Evolutionary conservation across 2,113 vertebrate species (phyloP).

Genomic region (Eleginops maclovinus): DNA sequence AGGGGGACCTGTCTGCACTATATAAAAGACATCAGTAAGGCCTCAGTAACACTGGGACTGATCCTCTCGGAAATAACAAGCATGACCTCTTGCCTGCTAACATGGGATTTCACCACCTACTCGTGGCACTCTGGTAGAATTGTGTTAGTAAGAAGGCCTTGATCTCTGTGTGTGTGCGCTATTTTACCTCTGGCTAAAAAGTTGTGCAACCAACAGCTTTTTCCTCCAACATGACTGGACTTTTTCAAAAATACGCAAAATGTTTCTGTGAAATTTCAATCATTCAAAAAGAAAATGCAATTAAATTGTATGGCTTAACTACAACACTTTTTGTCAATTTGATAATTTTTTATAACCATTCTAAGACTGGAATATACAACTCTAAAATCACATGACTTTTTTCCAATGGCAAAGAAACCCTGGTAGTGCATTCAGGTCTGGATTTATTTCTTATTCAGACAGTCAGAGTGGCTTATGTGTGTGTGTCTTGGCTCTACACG

Average conservation of each 20-base stretch:
- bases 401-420: slow-evolving; percentile 15
- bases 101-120: slow-evolving; percentile 63
- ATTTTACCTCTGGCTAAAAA: slow-evolving; percentile 20
- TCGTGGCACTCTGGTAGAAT: slow-evolving; percentile 24
- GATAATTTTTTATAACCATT: slow-evolving; percentile 16
- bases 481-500: slow-evolving; percentile 74
- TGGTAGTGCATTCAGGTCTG: slow-evolving; percentile 35
- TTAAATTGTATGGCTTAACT: slow-evolving; percentile 12
- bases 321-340: slow-evolving; percentile 9
- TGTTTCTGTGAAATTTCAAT: background rate
- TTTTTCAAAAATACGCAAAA: slow-evolving; percentile 9
- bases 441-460: slow-evolving; percentile 57
- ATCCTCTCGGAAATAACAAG: slow-evolving; percentile 68
- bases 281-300: slow-evolving; percentile 15
- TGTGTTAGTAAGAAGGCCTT: slow-evolving; percentile 32
- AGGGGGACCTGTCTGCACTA: slow-evolving; percentile 66
- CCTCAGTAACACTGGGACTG: slow-evolving; percentile 55
- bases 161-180: background rate
- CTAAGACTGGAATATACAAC: slow-evolving; percentile 25
- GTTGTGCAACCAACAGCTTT: slow-evolving; percentile 24
- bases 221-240: slow-evolving; percentile 12
- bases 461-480: slow-evolving; percentile 46
- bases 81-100: slow-evolving; percentile 58
- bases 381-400: slow-evolving; percentile 19
- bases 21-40: slow-evolving; percentile 69